Evolutionary conservation across 2,888 invertebrate species (phyloP), one percentile per base, ranked within the genome.

Genomic region (Papilio protenor): DNA sequence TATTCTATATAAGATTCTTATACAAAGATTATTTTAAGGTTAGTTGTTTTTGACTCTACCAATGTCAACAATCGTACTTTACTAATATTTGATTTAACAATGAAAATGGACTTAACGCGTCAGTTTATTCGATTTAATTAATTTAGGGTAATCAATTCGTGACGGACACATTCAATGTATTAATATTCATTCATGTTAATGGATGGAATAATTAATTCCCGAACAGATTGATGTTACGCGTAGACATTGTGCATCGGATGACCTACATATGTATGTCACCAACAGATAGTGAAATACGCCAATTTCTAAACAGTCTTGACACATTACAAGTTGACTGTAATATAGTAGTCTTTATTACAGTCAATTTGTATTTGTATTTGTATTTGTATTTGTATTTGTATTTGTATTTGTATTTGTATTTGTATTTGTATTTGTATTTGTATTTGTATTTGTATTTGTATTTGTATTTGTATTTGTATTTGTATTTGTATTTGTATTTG

Each of bases 111-210:
- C 16, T 64, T 33, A 61, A 61, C 12, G n/a, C 18, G 5, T 14
- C 40, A 16, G 49, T 47, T 70, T 49, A 21, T n/a, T 45, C 21
- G 70, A 47, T 70, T 70, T 45, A 45, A 69, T 40, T 45, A 49
- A 70, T 8, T 70, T 70, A 40, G 21, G 45, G 8, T 23, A 49
- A 70, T 70, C 47, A 70, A 70, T 70, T 70, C 45, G 45, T 45
- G 14, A 70, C 23, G 70, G 45, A 21, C 70, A 70, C 21, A 47
- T 49, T 49, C 70, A 23, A 70, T 45, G 45, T 45, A 70, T 70
- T 21, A 49, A 47, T 70, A 70, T 70, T 70, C 70, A 70, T 45
- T 47, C 49, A 70, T 70, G 47, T 47, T 47, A 70, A 70, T 70
- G 47, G 11, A 49, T 14, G 23, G 70, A 49, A 70, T 70, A 70